Base-by-base conservation (phyloP, 2,888 invertebrate genomes). In the Sisyra nigra region DNA sequence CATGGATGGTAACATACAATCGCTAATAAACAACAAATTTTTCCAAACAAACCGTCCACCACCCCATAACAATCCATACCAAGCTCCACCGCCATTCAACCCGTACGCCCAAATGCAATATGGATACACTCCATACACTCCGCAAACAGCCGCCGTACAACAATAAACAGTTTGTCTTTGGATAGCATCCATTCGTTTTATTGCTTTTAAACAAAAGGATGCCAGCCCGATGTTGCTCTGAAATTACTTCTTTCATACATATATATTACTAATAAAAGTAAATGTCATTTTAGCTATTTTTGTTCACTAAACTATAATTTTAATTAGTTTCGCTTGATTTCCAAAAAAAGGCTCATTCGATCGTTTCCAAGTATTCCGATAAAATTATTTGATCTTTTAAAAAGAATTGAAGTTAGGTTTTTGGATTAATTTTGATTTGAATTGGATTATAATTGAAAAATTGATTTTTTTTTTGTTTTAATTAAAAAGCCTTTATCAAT, bases 41-140 rank as follows among this genome's bases (percentile, higher is more conserved):
- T 81, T 80, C 67, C 80, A 80, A 52, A 74, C 76, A 11, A 74
- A 72, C 48, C 65, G 69, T 45, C 62, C 70, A 44, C 67, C 71
- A n/a, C 63, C 63, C 31, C 63, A 64, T 30, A 63, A 67, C 37
- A 71, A 70, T 48, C 69, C 71, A 4, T 73, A 71, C 53, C 71
- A 73, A 51, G 70, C 70, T 34, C 51, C 73, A 63, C 44, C 66
- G 1, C 68, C 71, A 1, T 80, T 76, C 57, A 74, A 76, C 42
- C 79, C 80, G 60, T 78, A 77, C 60, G 73, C 77, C 3, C 72
- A 78, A 10, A 72, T 78, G 57, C 71, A 75, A 7, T 79, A 78
- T 59, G 53, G 59, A 53, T 72, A 60, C 59, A 77, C 54, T 63
- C 74, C 60, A 56, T 80, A 61, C 66, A 74, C 65, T 55, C 79